Base-by-base conservation (phyloP, 2,113 vertebrate genomes). In the Saguinus midas region DNA sequence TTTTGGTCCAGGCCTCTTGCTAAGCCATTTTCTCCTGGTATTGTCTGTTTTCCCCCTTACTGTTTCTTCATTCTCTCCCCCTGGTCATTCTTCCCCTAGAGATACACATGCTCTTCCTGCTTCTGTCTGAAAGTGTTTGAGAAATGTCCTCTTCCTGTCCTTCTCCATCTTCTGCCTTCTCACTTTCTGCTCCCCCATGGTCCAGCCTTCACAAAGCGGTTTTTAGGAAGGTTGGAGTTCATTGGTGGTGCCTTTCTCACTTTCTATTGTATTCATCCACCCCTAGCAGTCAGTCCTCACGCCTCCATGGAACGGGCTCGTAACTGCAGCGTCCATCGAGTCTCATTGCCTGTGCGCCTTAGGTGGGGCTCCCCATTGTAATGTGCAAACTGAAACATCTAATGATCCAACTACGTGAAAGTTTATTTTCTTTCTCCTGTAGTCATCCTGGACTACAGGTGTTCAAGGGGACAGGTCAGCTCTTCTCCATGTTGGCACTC, bases 291-390 rank as follows among this genome's bases (percentile, higher is more conserved):
- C n/a, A 6, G n/a, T 61, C 35, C 20, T 64, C 40, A 75, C 5
- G 12, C 40, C 64, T 75, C 25, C 27, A 1, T 2, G 87, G 70
- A 48, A 61, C 40, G 21, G 14, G 10, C 61, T 78, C n/a, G 57
- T 23, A 4, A 21, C 3, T 37, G 57, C 16, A 29, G 3, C 0
- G 0, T 37, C 9, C 12, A 5, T 0, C 18, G 3, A n/a, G 37
- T 50, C n/a, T 16, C 35, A 29, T 10, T 5, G 6, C 43, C 72
- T 3, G 1, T 4, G 5, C 32, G 23, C 52, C 8, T 37, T 20
- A 55, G 29, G 50, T 64, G 61, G 4, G 40, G 23, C 80, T n/a
- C 2, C 20, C 9, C 3, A 55, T 52, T 90, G 16, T 9, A 37
- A 16, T 14, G 10, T 4, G 1, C 20, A 11, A 20, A 23, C 21